Base-by-base conservation (phyloP, 35 echinoderm and acorn worm genomes). In the Patiria miniata region DNA sequence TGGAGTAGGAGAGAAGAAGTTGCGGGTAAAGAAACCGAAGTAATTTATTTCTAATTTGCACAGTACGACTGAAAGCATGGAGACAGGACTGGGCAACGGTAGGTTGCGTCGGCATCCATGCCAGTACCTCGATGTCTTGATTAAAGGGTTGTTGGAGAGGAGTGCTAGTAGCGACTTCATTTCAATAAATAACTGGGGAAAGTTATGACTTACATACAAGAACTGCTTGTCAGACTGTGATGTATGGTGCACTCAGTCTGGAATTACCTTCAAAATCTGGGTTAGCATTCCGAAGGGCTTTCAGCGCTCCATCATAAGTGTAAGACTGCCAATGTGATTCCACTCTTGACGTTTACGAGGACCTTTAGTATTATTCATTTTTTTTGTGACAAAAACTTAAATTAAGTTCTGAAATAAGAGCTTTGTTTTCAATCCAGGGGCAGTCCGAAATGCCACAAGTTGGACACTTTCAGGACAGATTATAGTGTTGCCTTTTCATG, bases 21-120 rank as follows among this genome's bases (percentile, higher is more conserved):
- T 73, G 29, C 21, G 19, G 42, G 65, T 73, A 30, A 26, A 60
- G 57, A 73, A 73, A 26, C 58, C 34, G 34, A 73, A 22, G 65
- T 73, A 73, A 73, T 73, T 73, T 73, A 73, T 73, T 73, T 73
- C 65, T 73, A 73, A 73, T 73, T 73, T 73, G 15, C 26, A 4
- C 42, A 73, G 29, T 26, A 73, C 21, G 12, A 73, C 65, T 14
- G 34, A 30, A 69, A 73, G 8, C 7, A 30, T 26, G 3, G 8
- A 73, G 65, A 73, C 65, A 2, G 65, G 14, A 0, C 10, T 10
- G 18, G n/a, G 30, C 15, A 68, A 73, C 23, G 14, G 29, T 1
- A 23, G 34, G 26, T 23, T 73, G 65, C 26, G 29, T 73, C 29
- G 10, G 65, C 29, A 73, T 12, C 34, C 65, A 34, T 16, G 28